Conservation (phyloP, 2,113 vertebrate genomes). For the Arizona elegans region DNA sequence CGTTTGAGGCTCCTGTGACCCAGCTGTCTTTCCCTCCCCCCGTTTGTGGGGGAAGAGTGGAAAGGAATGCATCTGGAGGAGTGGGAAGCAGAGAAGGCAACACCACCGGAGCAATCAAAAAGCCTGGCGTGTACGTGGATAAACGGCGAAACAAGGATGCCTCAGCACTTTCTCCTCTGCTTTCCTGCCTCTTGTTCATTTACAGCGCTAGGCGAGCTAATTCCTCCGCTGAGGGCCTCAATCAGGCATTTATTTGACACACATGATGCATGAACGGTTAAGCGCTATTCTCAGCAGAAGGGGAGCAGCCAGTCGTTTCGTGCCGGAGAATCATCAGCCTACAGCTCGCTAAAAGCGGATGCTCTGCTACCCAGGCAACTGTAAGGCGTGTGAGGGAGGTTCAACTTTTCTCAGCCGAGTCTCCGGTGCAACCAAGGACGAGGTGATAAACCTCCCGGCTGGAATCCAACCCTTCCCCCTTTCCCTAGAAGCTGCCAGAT, state of each 20-base stretch:
- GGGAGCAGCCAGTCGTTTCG: slow-evolving; percentile 59
- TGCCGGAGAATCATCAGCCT: slow-evolving; percentile 13
- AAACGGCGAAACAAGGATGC: slow-evolving; percentile 44
- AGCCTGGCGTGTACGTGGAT: neutral
- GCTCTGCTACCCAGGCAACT: slow-evolving; percentile 11
- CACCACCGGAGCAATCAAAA: slow-evolving; percentile 12
- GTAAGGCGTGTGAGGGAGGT: neutral
- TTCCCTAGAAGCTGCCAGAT: slow-evolving; percentile 5
- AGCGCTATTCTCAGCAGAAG: slow-evolving; percentile 49
- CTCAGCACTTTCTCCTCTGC: slow-evolving; percentile 49
- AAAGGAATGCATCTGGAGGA: neutral
- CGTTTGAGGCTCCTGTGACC: neutral
- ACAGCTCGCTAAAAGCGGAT: slow-evolving; percentile 35
- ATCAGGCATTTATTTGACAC: slow-evolving; percentile 63
- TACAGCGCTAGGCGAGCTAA: slow-evolving; percentile 46
- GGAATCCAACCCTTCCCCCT: neutral
- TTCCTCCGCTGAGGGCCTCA: slow-evolving; percentile 56
- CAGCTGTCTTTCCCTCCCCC: neutral
- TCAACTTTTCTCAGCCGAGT: slow-evolving; percentile 29
- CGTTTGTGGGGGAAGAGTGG: neutral
- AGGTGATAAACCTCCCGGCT: slow-evolving; percentile 26
- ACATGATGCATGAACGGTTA: slow-evolving; percentile 57
- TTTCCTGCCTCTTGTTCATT: slow-evolving; percentile 19
- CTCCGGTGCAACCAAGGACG: neutral
- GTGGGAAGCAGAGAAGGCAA: slow-evolving; percentile 16